Evolutionary conservation across 2,113 vertebrate species (phyloP).

Genomic region (Cebus imitator): DNA sequence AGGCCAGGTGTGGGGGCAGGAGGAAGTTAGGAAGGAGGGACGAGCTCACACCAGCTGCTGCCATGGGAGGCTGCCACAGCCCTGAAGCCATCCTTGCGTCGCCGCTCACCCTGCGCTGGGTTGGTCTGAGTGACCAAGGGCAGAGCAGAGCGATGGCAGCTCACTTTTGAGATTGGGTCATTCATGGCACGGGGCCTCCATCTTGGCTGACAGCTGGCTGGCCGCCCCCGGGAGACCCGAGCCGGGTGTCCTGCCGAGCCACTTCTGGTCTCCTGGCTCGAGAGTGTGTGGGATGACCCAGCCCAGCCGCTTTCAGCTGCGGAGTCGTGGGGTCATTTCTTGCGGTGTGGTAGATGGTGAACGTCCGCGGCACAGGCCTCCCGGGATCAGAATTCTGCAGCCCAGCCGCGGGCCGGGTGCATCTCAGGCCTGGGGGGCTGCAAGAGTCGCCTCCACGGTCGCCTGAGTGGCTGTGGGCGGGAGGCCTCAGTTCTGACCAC

Average conservation of each 20-base stretch:
- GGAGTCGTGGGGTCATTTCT: background rate
- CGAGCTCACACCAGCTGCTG: background rate
- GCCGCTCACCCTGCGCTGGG: no score
- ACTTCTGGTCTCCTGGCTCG: background rate
- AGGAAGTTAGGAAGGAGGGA: background rate
- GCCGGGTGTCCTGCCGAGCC: background rate
- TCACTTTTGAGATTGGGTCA: background rate
- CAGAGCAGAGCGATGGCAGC: background rate
- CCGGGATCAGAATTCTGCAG: background rate
- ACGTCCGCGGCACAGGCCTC: background rate
- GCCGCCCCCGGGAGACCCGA: background rate
- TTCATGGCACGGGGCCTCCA: background rate
- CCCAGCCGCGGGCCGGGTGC: background rate
- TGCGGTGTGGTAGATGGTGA: accelerated
- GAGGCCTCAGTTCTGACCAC: background rate
- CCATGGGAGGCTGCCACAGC: background rate
- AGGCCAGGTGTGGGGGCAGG: background rate
- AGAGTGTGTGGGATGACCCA: no score
- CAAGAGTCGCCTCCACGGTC: background rate
- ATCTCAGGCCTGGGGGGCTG: background rate
- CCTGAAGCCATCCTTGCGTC: no score
- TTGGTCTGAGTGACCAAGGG: background rate
- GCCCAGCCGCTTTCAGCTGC: background rate
- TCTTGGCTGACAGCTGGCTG: background rate
- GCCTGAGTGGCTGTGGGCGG: background rate